A percentile compares a stretch with the other conserved stretches of the same genome.
These are phyloP conservation scores for Eleginops maclovinus DNA, from an alignment of 2,113 vertebrate genomes.

Conservation along the genomic window DNA sequence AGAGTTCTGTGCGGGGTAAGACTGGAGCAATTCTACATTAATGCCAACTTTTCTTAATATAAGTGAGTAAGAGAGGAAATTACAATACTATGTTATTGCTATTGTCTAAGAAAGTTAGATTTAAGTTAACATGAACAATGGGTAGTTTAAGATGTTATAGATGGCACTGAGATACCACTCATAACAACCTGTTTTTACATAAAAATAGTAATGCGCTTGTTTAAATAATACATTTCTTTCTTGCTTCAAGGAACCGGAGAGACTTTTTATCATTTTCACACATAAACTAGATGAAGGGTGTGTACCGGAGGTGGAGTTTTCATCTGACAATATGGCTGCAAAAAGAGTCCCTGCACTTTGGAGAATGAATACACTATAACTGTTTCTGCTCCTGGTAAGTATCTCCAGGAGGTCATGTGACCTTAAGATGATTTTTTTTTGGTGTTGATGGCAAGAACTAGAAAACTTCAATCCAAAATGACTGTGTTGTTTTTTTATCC, in stretches of 20 bases:
- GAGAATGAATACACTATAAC: constrained; percentile 92
- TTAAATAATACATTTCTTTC: background rate
- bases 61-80: too few species aligned
- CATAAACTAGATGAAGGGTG: constrained; percentile 85
- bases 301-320: constrained; percentile 88
- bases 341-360: constrained; percentile 79
- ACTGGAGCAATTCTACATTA: constrained; percentile 2
- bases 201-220: background rate
- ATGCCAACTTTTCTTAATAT: too few species aligned
- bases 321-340: constrained; percentile 70
- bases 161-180: background rate
- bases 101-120: too few species aligned
- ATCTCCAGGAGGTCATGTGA: constrained; percentile 14
- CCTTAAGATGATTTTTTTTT: background rate
- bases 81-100: too few species aligned
- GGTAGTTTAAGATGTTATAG: too few species aligned
- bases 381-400: constrained; percentile 89
- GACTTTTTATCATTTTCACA: constrained; percentile 88
- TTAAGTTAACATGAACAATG: background rate
- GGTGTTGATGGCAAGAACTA: background rate
- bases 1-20: constrained; percentile 92
- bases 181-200: too few species aligned
- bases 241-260: constrained; percentile 80
- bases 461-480: background rate
- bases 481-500: background rate